Base-by-base conservation (phyloP, 2,888 invertebrate species). In the Amphipoea lucens region DNA sequence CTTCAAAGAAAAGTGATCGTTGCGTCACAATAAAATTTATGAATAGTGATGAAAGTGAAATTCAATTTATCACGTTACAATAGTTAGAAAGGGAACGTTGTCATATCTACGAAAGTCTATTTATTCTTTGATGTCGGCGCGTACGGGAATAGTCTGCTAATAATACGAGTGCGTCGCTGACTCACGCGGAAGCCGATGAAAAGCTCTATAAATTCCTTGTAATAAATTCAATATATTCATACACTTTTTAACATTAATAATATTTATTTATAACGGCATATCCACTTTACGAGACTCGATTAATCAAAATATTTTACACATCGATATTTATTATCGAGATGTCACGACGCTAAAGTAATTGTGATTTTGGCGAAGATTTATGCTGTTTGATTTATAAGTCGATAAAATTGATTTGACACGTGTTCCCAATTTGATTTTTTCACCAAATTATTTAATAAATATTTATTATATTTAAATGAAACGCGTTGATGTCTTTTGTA, bases 401-500 rank as follows among this genome's bases (percentile, higher is more conserved):
- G 76, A 68, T 82, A 78, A 83, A 83, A 88, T 87, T 82, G 69
- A 84, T 82, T 70, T 72, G 83, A 81, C 80, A 83, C 17, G 45
- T 81, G 79, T 85, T 42, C 75, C 66, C 72, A 75, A 77, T 84
- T 83, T 78, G 23, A 73, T 75, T 36, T 77, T 75, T 77, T 73
- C 12, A 66, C 11, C 4, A 65, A 86, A 77, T 75, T 45, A 66
- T 83, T 72, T 66, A 40, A 11, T 70, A 42, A 23, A 36, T 74
- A 72, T 75, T 80, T 57, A 54, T 68, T 42, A 12, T 14, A 70
- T 6, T 70, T 54, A 78, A 70, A 71, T 77, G 65, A 66, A 85
- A 82, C 95, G 94, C 96, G 96, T 96, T 95, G 94, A 96, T 94
- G 95, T 96, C 96, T 96, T 95, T 95, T 94, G 86, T 93, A 93